Evolutionary conservation across 2,113 vertebrate genomes (phyloP).

Genomic region (Eulacestoma nigropectus): DNA sequence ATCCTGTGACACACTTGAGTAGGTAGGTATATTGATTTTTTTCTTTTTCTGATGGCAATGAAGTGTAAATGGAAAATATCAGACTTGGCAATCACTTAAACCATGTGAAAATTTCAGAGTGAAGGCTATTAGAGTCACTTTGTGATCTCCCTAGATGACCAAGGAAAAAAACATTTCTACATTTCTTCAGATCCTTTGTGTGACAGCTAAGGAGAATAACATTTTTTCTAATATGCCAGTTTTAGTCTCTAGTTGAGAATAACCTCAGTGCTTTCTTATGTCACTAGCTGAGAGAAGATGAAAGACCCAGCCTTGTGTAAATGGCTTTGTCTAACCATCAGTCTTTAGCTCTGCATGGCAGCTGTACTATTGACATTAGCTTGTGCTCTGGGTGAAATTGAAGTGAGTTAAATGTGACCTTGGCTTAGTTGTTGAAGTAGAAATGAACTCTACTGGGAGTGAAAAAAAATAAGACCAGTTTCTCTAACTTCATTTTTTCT

Average conservation of each 20-base stretch:
- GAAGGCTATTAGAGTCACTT: constrained; percentile 84
- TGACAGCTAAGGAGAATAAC: constrained; percentile 84
- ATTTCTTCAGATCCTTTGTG: constrained; percentile 82
- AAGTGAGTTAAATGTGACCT: constrained; percentile 87
- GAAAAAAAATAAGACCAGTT: constrained; percentile 79
- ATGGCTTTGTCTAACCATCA: constrained; percentile 87
- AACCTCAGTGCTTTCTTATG: constrained; percentile 83
- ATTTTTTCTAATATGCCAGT: constrained; percentile 82
- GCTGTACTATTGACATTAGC: constrained; percentile 85
- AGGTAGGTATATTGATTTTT: constrained; percentile 89
- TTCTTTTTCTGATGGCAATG: constrained; percentile 83
- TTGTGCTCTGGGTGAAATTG: constrained; percentile 85
- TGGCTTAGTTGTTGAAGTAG: constrained; percentile 86
- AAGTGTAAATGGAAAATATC: constrained; percentile 88
- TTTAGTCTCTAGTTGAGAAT: constrained; percentile 80
- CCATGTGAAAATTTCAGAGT: constrained; percentile 85
- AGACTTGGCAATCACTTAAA: constrained; percentile 84
- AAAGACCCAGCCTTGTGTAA: constrained; percentile 85
- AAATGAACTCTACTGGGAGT: constrained; percentile 82
- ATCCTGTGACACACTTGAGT: constrained; percentile 84
- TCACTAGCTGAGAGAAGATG: constrained; percentile 83
- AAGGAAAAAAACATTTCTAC: constrained; percentile 82
- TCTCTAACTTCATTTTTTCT: constrained; percentile 83
- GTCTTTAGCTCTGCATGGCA: constrained; percentile 84
- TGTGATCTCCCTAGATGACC: constrained; percentile 83